phyloP scores from a whole-genome alignment of 2,113 vertebrate species.

The Elanoides forficatus region DNA sequence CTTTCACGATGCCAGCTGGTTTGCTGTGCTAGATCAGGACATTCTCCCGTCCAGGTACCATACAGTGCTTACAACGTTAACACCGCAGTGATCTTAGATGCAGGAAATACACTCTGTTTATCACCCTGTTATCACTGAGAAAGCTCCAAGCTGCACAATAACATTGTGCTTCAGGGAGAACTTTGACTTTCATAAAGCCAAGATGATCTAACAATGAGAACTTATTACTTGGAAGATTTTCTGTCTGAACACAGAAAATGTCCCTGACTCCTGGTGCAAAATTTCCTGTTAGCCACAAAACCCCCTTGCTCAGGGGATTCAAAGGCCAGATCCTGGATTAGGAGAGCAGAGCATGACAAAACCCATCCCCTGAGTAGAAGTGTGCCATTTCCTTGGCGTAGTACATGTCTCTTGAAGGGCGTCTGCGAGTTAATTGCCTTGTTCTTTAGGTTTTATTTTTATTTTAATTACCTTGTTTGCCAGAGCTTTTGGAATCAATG shows the following conservation, averaged over 20 bases:
- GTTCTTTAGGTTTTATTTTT: not conserved
- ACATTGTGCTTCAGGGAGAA: not conserved
- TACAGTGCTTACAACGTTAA: not conserved
- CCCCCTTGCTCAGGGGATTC: not conserved
- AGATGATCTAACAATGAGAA: not conserved
- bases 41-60: not conserved
- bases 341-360: not conserved
- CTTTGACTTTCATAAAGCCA: constrained; percentile 49
- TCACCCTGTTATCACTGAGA: not conserved
- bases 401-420: not conserved
- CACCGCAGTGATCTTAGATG: not conserved
- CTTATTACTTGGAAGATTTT: not conserved
- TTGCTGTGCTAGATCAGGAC: not conserved
- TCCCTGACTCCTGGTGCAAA: not conserved
- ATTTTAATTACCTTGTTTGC: not conserved
- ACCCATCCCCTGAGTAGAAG: not conserved
- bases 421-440: not conserved
- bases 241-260: not conserved
- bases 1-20: not conserved
- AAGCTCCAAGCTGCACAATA: not conserved
- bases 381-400: not conserved
- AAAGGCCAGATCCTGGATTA: not conserved
- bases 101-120: constrained; percentile 21
- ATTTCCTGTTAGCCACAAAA: not conserved
- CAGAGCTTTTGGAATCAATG: not conserved